Percentiles rank a stretch among this genome's conserved stretches.
Evolutionary conservation across 2,797 vertebrate genomes (phyloP).

Genomic region (Lerista edwardsae): DNA sequence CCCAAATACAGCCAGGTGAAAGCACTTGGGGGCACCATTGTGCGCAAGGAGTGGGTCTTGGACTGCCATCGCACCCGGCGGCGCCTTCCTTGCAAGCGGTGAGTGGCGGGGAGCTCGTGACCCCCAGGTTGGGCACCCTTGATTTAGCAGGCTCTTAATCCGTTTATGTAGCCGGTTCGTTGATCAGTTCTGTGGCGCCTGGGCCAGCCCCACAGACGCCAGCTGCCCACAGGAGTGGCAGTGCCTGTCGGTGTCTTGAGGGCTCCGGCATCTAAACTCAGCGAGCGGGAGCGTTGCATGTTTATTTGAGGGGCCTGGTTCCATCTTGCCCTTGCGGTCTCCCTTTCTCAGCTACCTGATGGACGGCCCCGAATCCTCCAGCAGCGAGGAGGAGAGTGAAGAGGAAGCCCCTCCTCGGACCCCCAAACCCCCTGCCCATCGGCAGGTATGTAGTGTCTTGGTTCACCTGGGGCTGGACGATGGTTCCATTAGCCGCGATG

Average conservation of each 20-base stretch:
- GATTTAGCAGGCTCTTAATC: no score
- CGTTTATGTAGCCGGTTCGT: no score
- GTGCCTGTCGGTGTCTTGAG: no score
- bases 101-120: slow-evolving; percentile 46
- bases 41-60: slow-evolving; percentile 89
- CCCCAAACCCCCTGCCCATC: slow-evolving; percentile 36
- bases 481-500: neutral
- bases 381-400: slow-evolving; percentile 79
- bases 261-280: no score
- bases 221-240: no score
- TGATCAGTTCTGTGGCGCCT: no score
- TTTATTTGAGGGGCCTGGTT: neutral
- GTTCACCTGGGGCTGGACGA: neutral
- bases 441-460: accelerated
- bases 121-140: no score
- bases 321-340: neutral
- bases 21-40: slow-evolving; percentile 85
- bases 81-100: slow-evolving; percentile 84
- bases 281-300: no score
- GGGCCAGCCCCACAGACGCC: no score
- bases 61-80: slow-evolving; percentile 87
- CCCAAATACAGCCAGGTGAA: slow-evolving; percentile 93
- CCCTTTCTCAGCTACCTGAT: slow-evolving; percentile 83
- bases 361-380: slow-evolving; percentile 82
- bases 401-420: slow-evolving; percentile 68